These are phyloP conservation scores for Euproctis similis DNA, from an alignment of 2,888 invertebrate genomes.

Conservation along the genomic window DNA sequence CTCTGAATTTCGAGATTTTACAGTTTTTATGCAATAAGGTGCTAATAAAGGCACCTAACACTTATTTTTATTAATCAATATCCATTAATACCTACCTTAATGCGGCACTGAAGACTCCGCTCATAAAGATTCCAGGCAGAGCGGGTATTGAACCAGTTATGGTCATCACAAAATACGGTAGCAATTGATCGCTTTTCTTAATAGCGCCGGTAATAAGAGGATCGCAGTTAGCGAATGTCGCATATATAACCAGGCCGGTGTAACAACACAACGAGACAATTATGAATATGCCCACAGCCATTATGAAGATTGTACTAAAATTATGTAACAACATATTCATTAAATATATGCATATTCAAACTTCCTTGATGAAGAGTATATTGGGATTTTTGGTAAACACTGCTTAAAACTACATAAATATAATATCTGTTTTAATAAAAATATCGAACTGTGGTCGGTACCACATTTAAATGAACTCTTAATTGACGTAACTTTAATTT, in stretches of 20 bases:
- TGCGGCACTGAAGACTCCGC: conserved; percentile 91
- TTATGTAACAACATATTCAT: no score
- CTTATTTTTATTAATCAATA: no score
- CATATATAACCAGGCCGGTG: conserved; percentile 90
- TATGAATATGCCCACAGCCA: conserved; percentile 84
- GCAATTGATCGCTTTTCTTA: conserved; percentile 81
- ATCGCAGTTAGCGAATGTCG: conserved; percentile 89
- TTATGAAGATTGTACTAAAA: conserved; percentile 82
- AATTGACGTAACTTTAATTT: no score
- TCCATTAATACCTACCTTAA: conserved; percentile 76
- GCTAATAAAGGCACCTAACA: background rate
- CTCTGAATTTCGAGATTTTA: no score
- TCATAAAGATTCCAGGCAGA: conserved; percentile 88
- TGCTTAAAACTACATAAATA: no score
- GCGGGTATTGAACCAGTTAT: conserved; percentile 83
- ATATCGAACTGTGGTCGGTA: no score
- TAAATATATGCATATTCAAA: no score
- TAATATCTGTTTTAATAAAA: no score
- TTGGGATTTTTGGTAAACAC: no score
- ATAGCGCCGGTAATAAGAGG: conserved; percentile 85
- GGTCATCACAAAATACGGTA: conserved; percentile 90
- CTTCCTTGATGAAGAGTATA: no score
- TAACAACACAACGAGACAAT: conserved; percentile 87
- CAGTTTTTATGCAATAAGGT: background rate
- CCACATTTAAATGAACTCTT: no score